Evolutionary conservation across 2,113 vertebrate species (phyloP).

Genomic region (Hucho hucho): DNA sequence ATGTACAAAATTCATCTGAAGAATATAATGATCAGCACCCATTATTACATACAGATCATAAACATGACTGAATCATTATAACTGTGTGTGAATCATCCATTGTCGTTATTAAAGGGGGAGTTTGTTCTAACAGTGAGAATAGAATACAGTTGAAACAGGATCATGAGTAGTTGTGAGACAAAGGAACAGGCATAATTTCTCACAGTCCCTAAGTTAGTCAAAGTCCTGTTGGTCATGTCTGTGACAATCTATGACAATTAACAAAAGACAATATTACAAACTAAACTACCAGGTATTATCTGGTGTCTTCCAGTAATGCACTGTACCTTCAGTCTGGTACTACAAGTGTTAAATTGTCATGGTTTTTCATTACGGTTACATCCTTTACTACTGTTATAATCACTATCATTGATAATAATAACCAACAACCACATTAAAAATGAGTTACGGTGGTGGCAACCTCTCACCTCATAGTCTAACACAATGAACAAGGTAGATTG

Average conservation of each 20-base stretch:
- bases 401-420: conserved; percentile 28
- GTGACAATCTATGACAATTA: conserved; percentile 7
- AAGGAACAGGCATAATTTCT: neutral
- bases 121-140: neutral
- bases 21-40: conserved; percentile 57
- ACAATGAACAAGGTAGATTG: conserved; percentile 49
- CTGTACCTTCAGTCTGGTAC: neutral
- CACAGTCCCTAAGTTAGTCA: conserved; percentile 11
- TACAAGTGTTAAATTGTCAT: neutral
- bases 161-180: neutral
- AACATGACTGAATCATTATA: conserved; percentile 23
- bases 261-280: conserved; percentile 32
- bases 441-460: conserved; percentile 42
- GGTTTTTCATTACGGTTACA: conserved; percentile 31
- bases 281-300: conserved; percentile 19
- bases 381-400: conserved; percentile 27
- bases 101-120: conserved; percentile 2
- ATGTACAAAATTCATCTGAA: conserved; percentile 51
- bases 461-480: conserved; percentile 53
- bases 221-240: conserved; percentile 23
- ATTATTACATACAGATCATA: conserved; percentile 38
- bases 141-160: conserved; percentile 11
- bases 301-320: conserved; percentile 5
- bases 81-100: conserved; percentile 36
- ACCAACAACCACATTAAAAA: conserved; percentile 46